Percentiles rank a stretch among this genome's conserved stretches.
Evolutionary conservation across 2,797 vertebrate species (phyloP).

Genomic region (Denticeps clupeoides): DNA sequence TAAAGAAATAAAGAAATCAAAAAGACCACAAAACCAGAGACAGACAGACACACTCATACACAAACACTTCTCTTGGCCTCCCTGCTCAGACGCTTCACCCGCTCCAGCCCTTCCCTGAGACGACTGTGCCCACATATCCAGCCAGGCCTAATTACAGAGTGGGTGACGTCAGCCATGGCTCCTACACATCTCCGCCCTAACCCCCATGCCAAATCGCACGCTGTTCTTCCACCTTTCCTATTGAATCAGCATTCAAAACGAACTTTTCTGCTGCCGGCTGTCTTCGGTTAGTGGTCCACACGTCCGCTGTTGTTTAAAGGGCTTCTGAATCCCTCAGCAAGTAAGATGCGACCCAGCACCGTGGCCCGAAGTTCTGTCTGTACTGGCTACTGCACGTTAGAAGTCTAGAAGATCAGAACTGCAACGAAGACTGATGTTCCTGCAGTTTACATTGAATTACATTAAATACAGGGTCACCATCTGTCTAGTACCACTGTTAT

Average conservation of each 20-base stretch:
- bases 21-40: slow-evolving; percentile 3
- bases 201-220: neutral
- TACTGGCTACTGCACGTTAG: too few relatives aligned
- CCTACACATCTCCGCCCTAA: neutral
- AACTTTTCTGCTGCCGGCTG: too few relatives aligned
- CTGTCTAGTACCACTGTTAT: too few relatives aligned
- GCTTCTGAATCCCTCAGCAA: too few relatives aligned
- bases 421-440: too few relatives aligned
- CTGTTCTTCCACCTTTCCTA: neutral
- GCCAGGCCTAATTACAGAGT: neutral
- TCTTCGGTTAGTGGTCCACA: too few relatives aligned
- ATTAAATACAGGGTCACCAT: too few relatives aligned
- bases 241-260: neutral
- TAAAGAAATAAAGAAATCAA: neutral
- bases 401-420: too few relatives aligned
- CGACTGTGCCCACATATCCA: neutral
- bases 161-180: slow-evolving; percentile 1
- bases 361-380: too few relatives aligned
- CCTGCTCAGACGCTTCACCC: neutral
- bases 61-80: neutral
- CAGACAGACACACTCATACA: slow-evolving; percentile 5
- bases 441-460: too few relatives aligned
- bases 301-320: too few relatives aligned
- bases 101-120: neutral
- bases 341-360: too few relatives aligned